These are phyloP conservation scores for Ochotona princeps DNA, from an alignment of 2,113 vertebrate genomes.

Conservation along the genomic window DNA sequence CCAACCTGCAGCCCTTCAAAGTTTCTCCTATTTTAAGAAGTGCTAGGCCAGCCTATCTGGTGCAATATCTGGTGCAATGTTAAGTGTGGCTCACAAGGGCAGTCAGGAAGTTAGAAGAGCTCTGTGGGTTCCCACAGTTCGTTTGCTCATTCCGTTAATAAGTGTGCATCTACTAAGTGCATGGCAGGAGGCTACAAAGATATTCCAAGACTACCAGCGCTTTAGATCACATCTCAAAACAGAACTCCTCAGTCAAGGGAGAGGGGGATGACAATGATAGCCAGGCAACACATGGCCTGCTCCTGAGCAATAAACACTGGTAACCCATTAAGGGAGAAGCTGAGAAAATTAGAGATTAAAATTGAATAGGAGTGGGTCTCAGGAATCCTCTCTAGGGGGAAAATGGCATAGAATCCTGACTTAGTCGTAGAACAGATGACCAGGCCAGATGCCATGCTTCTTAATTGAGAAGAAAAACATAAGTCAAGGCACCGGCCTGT, in stretches of 20 bases:
- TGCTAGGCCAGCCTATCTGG: background rate
- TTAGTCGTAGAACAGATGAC: background rate
- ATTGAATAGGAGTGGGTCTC: background rate
- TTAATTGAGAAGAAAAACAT: background rate
- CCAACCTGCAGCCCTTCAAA: background rate
- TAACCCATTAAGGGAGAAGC: background rate
- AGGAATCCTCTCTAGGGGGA: background rate
- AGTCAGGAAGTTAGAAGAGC: slow-evolving; percentile 39
- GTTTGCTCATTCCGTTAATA: slow-evolving; percentile 26
- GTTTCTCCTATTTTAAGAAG: slow-evolving; percentile 33
- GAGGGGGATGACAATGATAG: background rate
- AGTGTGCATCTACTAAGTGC: background rate
- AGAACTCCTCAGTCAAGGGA: background rate
- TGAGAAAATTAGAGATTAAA: background rate
- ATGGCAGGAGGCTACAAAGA: background rate
- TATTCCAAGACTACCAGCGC: background rate
- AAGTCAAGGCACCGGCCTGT: background rate
- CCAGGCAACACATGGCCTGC: background rate
- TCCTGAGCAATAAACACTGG: background rate
- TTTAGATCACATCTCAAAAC: background rate
- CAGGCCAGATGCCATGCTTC: background rate
- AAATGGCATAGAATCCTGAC: background rate
- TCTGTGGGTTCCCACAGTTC: slow-evolving; percentile 34
- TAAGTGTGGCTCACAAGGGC: background rate
- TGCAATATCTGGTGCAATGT: background rate